A percentile compares a stretch with the other conserved stretches of the same genome.
Evolutionary conservation across 1,140 invertebrate genomes (phyloP).

Genomic region (Temnothorax curvispinosus): DNA sequence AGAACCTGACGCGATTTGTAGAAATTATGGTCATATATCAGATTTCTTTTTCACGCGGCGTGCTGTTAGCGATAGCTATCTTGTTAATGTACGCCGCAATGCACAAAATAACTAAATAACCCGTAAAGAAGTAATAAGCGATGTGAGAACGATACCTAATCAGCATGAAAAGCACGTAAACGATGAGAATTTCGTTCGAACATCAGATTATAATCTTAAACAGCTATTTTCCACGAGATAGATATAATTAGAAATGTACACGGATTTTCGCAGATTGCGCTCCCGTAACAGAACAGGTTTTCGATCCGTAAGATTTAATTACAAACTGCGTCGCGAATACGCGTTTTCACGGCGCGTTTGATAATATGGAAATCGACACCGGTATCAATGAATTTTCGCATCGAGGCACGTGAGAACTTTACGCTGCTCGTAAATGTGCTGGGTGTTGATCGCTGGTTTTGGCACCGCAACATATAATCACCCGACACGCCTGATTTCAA

Average conservation of each 20-base stretch:
- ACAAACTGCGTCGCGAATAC: not conserved
- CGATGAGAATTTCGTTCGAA: not conserved
- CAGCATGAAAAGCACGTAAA: slow-evolving; percentile 6
- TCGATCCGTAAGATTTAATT: not conserved
- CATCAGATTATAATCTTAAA: not conserved
- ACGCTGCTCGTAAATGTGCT: not conserved
- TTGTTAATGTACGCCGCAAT: not conserved
- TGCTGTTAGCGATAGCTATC: slow-evolving; percentile 41
- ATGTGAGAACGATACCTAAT: not conserved
- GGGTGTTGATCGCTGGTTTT: not conserved
- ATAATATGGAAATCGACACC: slow-evolving; percentile 46
- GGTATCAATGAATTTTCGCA: not conserved
- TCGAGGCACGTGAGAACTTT: slow-evolving; percentile 1
- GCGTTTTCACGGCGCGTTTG: not conserved
- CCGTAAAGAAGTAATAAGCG: slow-evolving; percentile 26
- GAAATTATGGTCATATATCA: slow-evolving; percentile 44
- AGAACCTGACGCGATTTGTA: not conserved
- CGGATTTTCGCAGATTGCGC: slow-evolving; percentile 19
- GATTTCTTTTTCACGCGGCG: slow-evolving; percentile 40
- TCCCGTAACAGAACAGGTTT: slow-evolving; percentile 24
- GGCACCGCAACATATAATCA: slow-evolving; percentile 5
- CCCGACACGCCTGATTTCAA: not conserved
- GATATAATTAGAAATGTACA: slow-evolving; percentile 11
- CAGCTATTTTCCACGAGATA: not conserved
- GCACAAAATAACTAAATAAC: not conserved